A percentile compares a stretch with the other conserved stretches of the same genome.
phyloP scores from a whole-genome alignment of 2,888 invertebrate genomes.

The Alviniconcha strummeri region DNA sequence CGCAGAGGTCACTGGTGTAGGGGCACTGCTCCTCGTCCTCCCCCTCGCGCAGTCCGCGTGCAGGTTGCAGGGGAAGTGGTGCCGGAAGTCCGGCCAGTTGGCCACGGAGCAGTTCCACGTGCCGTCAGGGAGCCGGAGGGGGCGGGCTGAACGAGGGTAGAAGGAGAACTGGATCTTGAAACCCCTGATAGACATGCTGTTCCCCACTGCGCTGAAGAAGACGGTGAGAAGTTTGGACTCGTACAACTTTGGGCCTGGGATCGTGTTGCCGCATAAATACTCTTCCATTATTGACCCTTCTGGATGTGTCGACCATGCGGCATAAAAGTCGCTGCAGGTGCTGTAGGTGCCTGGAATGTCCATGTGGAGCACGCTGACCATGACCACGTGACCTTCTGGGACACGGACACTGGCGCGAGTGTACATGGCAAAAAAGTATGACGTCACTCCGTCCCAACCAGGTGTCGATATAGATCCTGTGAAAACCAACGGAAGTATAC shows the following conservation, averaged over 20 bases:
- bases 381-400: neutral
- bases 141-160: neutral
- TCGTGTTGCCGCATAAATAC: too few species aligned
- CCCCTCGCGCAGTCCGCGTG: neutral
- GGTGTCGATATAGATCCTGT: neutral
- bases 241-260: neutral
- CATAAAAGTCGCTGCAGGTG: neutral
- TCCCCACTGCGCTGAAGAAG: neutral
- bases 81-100: neutral
- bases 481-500: neutral
- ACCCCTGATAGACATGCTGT: neutral
- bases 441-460: conserved; percentile 8
- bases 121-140: neutral
- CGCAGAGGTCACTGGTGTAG: neutral
- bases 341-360: neutral
- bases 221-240: neutral
- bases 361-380: neutral
- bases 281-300: neutral
- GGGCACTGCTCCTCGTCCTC: neutral
- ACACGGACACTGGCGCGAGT: neutral
- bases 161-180: conserved; percentile 7
- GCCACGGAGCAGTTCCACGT: conserved; percentile 22
- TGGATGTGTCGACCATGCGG: neutral
- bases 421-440: neutral
- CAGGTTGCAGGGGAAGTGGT: conserved; percentile 8